These are phyloP conservation scores for Geopemphigus sp. DNA, from an alignment of 1,140 invertebrate genomes.

Conservation along the genomic window DNA sequence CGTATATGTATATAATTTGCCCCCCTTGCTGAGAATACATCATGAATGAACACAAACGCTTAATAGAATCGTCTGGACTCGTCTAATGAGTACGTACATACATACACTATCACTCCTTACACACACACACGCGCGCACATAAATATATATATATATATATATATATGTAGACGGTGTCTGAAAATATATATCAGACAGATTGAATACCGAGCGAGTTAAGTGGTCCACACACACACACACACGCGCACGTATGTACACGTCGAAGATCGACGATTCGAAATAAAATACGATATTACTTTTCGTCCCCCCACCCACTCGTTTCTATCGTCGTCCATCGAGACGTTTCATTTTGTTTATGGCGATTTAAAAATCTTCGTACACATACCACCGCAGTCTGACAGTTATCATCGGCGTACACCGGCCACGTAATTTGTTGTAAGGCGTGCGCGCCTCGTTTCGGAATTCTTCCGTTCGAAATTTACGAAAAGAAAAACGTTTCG, in stretches of 20 bases:
- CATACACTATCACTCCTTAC: background rate
- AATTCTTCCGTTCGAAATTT: background rate
- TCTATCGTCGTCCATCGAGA: no score
- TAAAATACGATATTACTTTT: constrained; percentile 2
- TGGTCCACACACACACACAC: background rate
- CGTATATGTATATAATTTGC: background rate
- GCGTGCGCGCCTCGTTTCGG: background rate
- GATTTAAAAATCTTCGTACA: background rate
- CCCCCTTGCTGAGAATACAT: no score
- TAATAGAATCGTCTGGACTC: constrained; percentile 42
- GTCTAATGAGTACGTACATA: constrained; percentile 11
- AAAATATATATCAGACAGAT: constrained; percentile 16
- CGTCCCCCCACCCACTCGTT: no score
- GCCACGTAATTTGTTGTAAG: background rate
- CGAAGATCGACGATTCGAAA: constrained; percentile 19
- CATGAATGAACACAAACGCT: background rate
- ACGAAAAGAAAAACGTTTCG: background rate
- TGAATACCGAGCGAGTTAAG: constrained; percentile 33
- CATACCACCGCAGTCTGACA: background rate
- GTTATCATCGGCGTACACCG: background rate
- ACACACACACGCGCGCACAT: no score
- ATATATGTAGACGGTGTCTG: no score
- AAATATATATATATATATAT: no score
- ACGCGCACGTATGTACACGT: background rate
- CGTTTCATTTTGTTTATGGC: background rate